Evolutionary conservation across 2,113 vertebrate genomes (phyloP).

Genomic region (Setophaga petechia): DNA sequence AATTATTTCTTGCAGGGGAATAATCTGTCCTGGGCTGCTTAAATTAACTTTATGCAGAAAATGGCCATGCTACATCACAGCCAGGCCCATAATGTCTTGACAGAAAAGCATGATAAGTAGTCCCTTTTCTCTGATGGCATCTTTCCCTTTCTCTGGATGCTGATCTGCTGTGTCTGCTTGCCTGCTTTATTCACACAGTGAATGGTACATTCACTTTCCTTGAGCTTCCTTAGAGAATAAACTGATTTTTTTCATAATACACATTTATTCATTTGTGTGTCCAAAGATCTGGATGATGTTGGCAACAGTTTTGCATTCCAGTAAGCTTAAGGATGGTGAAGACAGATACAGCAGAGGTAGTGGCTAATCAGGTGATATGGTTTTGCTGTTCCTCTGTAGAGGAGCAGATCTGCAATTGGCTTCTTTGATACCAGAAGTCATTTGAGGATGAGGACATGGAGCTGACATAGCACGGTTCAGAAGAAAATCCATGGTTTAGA

Average conservation of each 20-base stretch:
- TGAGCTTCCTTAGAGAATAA: not conserved
- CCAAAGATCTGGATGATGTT: not conserved
- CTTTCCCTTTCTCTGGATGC: not conserved
- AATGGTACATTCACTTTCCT: not conserved
- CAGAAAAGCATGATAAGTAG: conserved; percentile 19
- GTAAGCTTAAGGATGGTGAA: not conserved
- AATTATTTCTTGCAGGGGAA: conserved; percentile 47
- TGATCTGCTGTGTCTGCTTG: not conserved
- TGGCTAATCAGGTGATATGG: not conserved
- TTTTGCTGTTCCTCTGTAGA: not conserved
- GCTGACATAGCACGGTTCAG: not conserved
- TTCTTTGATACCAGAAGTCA: not conserved
- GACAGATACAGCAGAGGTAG: not conserved
- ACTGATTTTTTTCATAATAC: not conserved
- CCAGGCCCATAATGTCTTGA: not conserved
- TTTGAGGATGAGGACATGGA: not conserved
- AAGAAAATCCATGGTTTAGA: not conserved
- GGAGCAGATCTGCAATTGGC: not conserved
- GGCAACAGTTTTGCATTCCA: not conserved
- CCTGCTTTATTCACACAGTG: not conserved
- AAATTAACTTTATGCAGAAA: conserved; percentile 56
- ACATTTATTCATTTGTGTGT: not conserved
- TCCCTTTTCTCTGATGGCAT: not conserved
- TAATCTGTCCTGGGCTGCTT: conserved; percentile 30
- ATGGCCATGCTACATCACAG: conserved; percentile 3